Conservation (phyloP, 2,113 vertebrate genomes). For the Corynorhinus townsendii region DNA sequence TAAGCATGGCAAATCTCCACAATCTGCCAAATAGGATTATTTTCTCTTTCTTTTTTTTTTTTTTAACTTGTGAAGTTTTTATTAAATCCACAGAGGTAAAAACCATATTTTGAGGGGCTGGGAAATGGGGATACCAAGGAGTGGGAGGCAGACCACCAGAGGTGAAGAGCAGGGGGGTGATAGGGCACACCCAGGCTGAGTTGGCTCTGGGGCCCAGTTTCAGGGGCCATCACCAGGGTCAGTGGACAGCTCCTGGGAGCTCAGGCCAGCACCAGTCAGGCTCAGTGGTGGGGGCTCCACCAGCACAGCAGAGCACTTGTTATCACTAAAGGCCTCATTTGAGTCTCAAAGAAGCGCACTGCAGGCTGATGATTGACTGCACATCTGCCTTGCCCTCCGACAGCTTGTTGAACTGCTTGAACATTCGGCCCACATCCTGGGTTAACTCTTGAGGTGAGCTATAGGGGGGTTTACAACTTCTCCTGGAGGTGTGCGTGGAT, state of each 20-base stretch:
- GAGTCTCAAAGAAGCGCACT: constrained; percentile 79
- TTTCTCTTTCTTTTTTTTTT: too few relatives aligned
- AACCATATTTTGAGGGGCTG: constrained; percentile 59
- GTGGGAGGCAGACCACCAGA: constrained; percentile 41
- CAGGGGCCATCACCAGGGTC: constrained; percentile 61
- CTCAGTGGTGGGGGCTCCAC: constrained; percentile 69
- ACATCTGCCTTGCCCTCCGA: constrained; percentile 82
- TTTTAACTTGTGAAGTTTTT: constrained; percentile 74
- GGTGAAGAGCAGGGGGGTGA: neutral
- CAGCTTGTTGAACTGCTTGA: constrained; percentile 79
- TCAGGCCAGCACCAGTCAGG: constrained; percentile 59
- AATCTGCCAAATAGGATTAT: neutral
- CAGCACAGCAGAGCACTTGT: constrained; percentile 72
- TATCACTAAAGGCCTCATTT: constrained; percentile 73
- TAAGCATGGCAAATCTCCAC: neutral
- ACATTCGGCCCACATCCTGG: constrained; percentile 77
- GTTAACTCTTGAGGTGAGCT: constrained; percentile 77
- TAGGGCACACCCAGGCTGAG: neutral
- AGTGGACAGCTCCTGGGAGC: constrained; percentile 61
- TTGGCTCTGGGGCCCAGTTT: neutral
- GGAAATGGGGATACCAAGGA: constrained; percentile 54
- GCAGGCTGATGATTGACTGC: constrained; percentile 81
- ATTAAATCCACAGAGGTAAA: constrained; percentile 76
- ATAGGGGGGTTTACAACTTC: constrained; percentile 76
- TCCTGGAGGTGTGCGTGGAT: constrained; percentile 81